phyloP scores from a whole-genome alignment of 2,113 vertebrate genomes.

The Vanacampus margaritifer region DNA sequence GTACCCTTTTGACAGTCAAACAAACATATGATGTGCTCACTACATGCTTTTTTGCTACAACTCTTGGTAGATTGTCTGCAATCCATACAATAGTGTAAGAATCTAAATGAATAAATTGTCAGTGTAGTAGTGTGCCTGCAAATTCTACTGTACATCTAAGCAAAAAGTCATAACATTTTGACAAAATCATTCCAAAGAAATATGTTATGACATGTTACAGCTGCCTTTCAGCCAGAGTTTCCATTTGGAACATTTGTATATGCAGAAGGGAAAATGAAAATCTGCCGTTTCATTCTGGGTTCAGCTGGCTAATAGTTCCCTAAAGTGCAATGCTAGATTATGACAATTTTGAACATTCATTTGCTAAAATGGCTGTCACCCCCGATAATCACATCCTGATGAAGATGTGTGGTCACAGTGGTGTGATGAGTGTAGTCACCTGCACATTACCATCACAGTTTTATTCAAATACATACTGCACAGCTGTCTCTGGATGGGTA shows the following conservation, averaged over 20 bases:
- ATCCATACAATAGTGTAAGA: neutral
- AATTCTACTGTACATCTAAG: neutral
- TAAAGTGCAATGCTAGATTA: constrained; percentile 29
- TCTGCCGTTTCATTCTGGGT: constrained; percentile 16
- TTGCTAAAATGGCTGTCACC: constrained; percentile 29
- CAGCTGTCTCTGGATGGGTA: constrained; percentile 14
- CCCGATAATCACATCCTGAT: constrained; percentile 29
- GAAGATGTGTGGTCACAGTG: constrained; percentile 12
- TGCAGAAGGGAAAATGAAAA: constrained; percentile 17
- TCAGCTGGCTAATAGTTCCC: constrained; percentile 45
- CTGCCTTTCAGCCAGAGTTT: constrained; percentile 15
- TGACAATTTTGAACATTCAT: constrained; percentile 45
- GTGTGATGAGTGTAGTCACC: constrained; percentile 23
- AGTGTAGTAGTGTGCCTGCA: neutral
- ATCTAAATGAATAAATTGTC: neutral
- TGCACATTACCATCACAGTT: constrained; percentile 21
- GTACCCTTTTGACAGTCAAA: no score
- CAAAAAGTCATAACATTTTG: neutral
- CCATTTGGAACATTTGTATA: constrained; percentile 2
- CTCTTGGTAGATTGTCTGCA: neutral
- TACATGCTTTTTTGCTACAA: no score
- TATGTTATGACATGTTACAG: constrained; percentile 35
- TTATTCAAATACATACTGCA: constrained; percentile 3
- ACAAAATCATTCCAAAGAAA: neutral
- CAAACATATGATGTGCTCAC: no score